Evolutionary conservation across 2,113 vertebrate genomes (phyloP).

Genomic region (Percopsis transmontana): DNA sequence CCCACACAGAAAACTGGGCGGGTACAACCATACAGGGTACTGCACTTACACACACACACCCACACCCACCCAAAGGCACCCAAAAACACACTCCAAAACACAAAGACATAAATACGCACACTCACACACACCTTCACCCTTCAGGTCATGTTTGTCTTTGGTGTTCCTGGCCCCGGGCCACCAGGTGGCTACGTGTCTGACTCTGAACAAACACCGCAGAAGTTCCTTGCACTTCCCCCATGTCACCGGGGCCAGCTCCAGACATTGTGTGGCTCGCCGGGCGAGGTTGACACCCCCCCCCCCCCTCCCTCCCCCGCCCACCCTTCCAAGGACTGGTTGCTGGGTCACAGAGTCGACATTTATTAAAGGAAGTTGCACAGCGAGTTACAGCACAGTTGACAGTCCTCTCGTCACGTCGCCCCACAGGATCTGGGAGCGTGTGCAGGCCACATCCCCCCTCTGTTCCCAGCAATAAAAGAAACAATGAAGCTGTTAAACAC

Average conservation of each 20-base stretch:
- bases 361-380: constrained; percentile 65
- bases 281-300: constrained; percentile 53
- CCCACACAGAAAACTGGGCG: no score
- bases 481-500: constrained; percentile 61
- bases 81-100: constrained; percentile 4
- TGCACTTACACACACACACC: constrained; percentile 22
- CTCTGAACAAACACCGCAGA: constrained; percentile 66
- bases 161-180: constrained; percentile 46
- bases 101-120: neutral
- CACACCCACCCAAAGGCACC: neutral
- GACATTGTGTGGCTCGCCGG: constrained; percentile 57
- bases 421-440: constrained; percentile 46
- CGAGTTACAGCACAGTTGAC: constrained; percentile 62
- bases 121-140: neutral
- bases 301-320: no score
- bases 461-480: constrained; percentile 66
- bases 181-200: constrained; percentile 56
- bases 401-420: constrained; percentile 61
- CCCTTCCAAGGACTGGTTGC: constrained; percentile 51
- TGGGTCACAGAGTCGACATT: constrained; percentile 67
- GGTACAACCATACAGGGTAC: neutral
- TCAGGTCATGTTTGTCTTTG: constrained; percentile 45
- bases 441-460: constrained; percentile 40
- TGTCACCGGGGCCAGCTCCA: constrained; percentile 61
- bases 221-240: constrained; percentile 42